Conservation (phyloP, 2,797 vertebrate species). For the Salarias fasciatus region DNA sequence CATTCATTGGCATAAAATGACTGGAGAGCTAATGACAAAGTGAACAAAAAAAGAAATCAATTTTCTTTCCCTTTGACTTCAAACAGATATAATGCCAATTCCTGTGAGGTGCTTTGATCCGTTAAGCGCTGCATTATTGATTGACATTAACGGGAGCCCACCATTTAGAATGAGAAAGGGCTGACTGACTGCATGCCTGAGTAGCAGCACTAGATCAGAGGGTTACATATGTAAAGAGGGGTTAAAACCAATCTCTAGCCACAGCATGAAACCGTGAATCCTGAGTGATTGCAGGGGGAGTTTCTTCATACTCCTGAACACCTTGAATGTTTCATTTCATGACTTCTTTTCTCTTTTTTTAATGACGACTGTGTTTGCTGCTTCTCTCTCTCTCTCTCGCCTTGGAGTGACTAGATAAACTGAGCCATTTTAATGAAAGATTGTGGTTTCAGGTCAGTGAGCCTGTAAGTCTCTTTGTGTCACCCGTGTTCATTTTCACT, state of each 20-base stretch:
- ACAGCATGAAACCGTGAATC: slow-evolving; percentile 23
- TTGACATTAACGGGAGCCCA: slow-evolving; percentile 73
- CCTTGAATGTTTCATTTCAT: slow-evolving; percentile 15
- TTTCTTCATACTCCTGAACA: slow-evolving; percentile 7
- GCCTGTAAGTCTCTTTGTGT: slow-evolving; percentile 25
- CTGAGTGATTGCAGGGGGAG: neutral
- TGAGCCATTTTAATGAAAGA: slow-evolving; percentile 35
- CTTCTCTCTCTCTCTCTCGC: slow-evolving; percentile 13
- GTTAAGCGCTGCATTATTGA: slow-evolving; percentile 82
- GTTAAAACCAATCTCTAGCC: slow-evolving; percentile 43
- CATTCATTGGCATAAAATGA: slow-evolving; percentile 60
- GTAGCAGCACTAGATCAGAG: slow-evolving; percentile 32
- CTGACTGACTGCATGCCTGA: slow-evolving; percentile 19
- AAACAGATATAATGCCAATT: slow-evolving; percentile 71
- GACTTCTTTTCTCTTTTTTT: slow-evolving; percentile 36
- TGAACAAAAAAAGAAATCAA: slow-evolving; percentile 57
- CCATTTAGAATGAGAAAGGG: slow-evolving; percentile 64
- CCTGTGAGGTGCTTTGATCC: slow-evolving; percentile 77
- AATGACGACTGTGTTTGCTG: slow-evolving; percentile 8
- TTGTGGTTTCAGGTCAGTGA: slow-evolving; percentile 35
- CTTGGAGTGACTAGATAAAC: slow-evolving; percentile 32
- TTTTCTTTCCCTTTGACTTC: slow-evolving; percentile 61
- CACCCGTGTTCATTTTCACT: slow-evolving; percentile 11
- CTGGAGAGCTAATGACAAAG: slow-evolving; percentile 54
- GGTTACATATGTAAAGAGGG: slow-evolving; percentile 40